Evolutionary conservation across 2,113 vertebrate species (phyloP).

Genomic region (Rynchops niger): DNA sequence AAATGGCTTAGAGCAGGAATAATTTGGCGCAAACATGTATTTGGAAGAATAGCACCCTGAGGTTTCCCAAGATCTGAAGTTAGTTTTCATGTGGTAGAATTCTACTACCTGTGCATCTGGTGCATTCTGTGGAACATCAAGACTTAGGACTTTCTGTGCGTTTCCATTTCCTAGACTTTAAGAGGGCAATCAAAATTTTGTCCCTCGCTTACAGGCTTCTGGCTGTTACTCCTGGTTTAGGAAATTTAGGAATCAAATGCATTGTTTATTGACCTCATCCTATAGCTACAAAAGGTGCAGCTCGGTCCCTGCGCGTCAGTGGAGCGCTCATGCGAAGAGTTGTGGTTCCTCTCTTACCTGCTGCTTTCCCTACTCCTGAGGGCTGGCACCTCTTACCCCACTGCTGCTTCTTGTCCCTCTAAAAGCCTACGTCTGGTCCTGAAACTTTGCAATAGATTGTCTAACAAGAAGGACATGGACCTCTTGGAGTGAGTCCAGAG

Average conservation of each 20-base stretch:
- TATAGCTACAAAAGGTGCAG: not conserved
- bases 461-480: not conserved
- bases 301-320: not conserved
- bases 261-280: not conserved
- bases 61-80: not conserved
- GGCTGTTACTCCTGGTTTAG: not conserved
- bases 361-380: not conserved
- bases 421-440: not conserved
- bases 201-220: not conserved
- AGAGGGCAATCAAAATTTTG: not conserved
- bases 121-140: not conserved
- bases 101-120: not conserved
- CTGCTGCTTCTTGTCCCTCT: not conserved
- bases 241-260: not conserved
- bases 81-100: not conserved
- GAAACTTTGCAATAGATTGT: not conserved
- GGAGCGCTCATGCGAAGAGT: not conserved
- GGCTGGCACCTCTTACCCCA: not conserved
- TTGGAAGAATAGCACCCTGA: not conserved
- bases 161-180: not conserved
- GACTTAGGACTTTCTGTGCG: not conserved
- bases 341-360: accelerated
- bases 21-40: not conserved
- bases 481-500: no score
- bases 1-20: not conserved